phyloP scores from a whole-genome alignment of 2,888 invertebrate species.

The Drosophila gaucha region DNA sequence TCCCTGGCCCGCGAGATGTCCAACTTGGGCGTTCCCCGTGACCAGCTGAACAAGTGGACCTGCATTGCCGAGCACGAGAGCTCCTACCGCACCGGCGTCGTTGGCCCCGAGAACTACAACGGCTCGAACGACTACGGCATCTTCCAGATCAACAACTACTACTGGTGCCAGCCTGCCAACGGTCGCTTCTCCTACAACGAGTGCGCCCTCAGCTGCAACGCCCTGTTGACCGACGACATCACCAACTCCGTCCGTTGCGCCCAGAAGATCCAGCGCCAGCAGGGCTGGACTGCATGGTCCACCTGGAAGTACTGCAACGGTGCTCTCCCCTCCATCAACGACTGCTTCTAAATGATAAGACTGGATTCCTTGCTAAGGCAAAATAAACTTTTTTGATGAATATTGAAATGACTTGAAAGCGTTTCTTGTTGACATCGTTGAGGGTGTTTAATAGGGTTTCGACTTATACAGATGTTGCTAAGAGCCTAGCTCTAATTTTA shows the following conservation, averaged over 20 bases:
- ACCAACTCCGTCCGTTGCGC: slow-evolving; percentile 73
- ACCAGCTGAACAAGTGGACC: slow-evolving; percentile 69
- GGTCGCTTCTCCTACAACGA: slow-evolving; percentile 75
- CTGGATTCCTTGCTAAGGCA: neutral
- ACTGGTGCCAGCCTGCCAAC: slow-evolving; percentile 77
- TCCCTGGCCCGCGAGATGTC: slow-evolving; percentile 70
- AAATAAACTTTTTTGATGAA: slow-evolving; percentile 17
- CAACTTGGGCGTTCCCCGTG: slow-evolving; percentile 70
- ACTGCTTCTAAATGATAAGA: slow-evolving; percentile 64
- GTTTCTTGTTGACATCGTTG: neutral
- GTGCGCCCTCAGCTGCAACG: slow-evolving; percentile 71
- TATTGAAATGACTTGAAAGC: slow-evolving; percentile 1
- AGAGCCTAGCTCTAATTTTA: too few relatives aligned
- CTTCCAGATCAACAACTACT: slow-evolving; percentile 82
- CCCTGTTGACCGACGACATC: slow-evolving; percentile 76
- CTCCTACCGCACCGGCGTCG: slow-evolving; percentile 83
- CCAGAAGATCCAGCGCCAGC: slow-evolving; percentile 67
- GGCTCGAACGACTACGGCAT: slow-evolving; percentile 84
- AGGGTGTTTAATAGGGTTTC: too few relatives aligned
- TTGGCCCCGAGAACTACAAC: slow-evolving; percentile 84
- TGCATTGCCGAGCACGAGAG: slow-evolving; percentile 80
- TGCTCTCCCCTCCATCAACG: slow-evolving; percentile 65
- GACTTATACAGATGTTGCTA: neutral
- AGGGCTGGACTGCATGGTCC: slow-evolving; percentile 82
- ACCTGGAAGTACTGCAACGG: slow-evolving; percentile 74